phyloP scores from a whole-genome alignment of 2,888 invertebrate species.

The Philereme vetulata region DNA sequence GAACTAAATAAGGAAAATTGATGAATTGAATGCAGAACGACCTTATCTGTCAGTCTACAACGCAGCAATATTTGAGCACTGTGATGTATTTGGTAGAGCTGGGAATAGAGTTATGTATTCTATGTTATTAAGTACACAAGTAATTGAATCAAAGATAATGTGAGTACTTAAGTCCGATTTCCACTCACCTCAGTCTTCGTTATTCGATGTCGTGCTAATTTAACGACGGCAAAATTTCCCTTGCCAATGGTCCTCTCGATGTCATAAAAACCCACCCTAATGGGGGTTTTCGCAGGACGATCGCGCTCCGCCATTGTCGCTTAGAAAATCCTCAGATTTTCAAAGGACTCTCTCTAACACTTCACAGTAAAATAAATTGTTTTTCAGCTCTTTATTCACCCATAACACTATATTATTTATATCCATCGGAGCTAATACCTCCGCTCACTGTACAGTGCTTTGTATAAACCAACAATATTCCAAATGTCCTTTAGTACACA shows the following conservation, averaged over 20 bases:
- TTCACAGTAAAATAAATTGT: conserved; percentile 46
- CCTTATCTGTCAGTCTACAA: not conserved
- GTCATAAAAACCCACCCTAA: conserved; percentile 98
- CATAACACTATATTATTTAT: conserved; percentile 54
- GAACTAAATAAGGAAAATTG: conserved; percentile 7
- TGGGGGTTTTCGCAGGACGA: conserved; percentile 86
- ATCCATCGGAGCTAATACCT: conserved; percentile 48
- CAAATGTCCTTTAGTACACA: conserved; percentile 33
- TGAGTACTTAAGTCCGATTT: conserved; percentile 16
- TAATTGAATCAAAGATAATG: not conserved
- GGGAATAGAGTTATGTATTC: not conserved
- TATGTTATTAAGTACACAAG: not conserved
- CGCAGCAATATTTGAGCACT: no score
- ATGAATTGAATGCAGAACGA: no score
- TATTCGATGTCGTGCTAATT: conserved; percentile 98
- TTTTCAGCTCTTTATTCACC: conserved; percentile 51
- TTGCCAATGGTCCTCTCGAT: conserved; percentile 99
- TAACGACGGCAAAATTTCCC: conserved; percentile 99
- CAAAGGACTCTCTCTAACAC: conserved; percentile 51
- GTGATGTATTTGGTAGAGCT: no score
- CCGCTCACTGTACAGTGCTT: conserved; percentile 25
- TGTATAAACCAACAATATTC: conserved; percentile 22
- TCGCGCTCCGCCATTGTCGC: conserved; percentile 83
- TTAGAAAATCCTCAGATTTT: conserved; percentile 62
- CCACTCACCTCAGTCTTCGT: conserved; percentile 97